These are phyloP conservation scores for Psix sp. DNA, from an alignment of 1,140 invertebrate species.

Conservation along the genomic window DNA sequence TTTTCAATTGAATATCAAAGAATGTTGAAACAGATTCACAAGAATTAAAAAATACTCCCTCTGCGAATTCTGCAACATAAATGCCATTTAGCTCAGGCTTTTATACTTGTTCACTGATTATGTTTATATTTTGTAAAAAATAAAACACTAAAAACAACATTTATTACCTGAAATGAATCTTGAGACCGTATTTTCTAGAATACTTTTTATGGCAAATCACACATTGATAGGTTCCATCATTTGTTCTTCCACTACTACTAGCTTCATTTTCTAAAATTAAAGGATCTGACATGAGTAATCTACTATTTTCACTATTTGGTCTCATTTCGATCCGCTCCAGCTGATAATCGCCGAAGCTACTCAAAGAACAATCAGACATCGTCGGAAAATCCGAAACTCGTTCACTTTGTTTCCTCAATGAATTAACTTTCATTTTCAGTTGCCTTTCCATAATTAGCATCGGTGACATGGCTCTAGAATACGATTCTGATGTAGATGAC, in stretches of 20 bases:
- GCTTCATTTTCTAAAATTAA: constrained; percentile 86
- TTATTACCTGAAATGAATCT: constrained; percentile 88
- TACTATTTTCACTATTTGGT: constrained; percentile 17
- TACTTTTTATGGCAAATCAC: constrained; percentile 93
- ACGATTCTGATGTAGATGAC: constrained; percentile 4
- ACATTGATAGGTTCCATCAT: constrained; percentile 85
- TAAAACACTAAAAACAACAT: no score
- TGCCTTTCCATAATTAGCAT: constrained; percentile 19
- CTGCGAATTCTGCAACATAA: no score
- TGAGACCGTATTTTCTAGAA: constrained; percentile 93
- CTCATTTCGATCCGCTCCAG: constrained; percentile 10
- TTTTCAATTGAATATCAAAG: no score
- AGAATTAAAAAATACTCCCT: no score
- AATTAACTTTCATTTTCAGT: constrained; percentile 15
- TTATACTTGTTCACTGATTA: no score
- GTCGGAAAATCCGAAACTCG: constrained; percentile 19
- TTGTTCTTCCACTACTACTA: constrained; percentile 87
- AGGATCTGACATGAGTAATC: constrained; percentile 9
- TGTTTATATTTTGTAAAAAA: no score
- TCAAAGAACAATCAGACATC: constrained; percentile 14
- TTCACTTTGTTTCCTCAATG: constrained; percentile 5
- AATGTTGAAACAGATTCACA: no score
- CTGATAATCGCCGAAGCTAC: constrained; percentile 9
- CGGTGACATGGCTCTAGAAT: constrained; percentile 6
- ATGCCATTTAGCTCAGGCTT: no score